Evolutionary conservation across 1,140 invertebrate genomes (phyloP).

Genomic region (Eupristina koningsbergeri): DNA sequence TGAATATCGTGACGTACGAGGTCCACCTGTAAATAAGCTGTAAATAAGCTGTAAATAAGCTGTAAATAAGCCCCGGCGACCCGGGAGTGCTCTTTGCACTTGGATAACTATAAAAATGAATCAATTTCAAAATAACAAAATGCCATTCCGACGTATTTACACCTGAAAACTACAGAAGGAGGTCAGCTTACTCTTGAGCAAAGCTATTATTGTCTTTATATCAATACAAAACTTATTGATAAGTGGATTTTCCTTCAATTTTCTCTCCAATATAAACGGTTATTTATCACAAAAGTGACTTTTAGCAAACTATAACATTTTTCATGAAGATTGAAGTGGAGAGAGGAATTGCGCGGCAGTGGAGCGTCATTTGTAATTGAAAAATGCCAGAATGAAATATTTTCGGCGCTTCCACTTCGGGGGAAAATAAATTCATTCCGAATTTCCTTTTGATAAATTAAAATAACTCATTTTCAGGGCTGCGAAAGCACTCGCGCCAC

Average conservation of each 20-base stretch:
- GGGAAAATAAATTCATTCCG: neutral
- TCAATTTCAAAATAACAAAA: neutral
- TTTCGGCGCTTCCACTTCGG: neutral
- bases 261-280: neutral
- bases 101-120: neutral
- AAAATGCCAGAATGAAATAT: conserved; percentile 1
- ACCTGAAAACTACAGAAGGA: neutral
- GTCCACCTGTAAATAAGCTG: too few species aligned
- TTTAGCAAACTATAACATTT: neutral
- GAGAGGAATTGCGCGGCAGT: neutral
- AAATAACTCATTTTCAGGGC: neutral
- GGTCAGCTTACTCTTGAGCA: neutral
- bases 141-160: neutral
- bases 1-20: neutral
- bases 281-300: neutral
- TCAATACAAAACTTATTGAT: neutral
- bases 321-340: neutral
- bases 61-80: too few species aligned
- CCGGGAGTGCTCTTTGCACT: neutral
- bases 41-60: too few species aligned
- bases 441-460: neutral
- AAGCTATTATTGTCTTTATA: conserved; percentile 20
- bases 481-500: too few species aligned
- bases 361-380: neutral
- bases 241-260: conserved; percentile 9